A percentile compares a stretch with the other conserved stretches of the same genome.
Conservation (phyloP, 2,888 invertebrate genomes). For the Drosophila flavopinicola region DNA sequence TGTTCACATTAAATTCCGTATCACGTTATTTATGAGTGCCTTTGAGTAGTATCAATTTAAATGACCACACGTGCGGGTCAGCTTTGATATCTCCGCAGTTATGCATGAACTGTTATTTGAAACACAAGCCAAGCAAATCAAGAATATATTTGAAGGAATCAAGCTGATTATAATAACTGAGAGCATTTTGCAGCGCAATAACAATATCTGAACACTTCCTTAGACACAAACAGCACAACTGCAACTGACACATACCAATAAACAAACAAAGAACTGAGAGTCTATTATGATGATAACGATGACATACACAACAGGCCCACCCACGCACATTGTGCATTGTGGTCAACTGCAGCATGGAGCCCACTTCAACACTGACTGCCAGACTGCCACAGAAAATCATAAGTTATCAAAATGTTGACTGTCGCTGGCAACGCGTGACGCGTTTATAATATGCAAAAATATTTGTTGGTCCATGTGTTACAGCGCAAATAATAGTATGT, state of each 20-base stretch:
- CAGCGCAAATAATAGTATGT: not conserved
- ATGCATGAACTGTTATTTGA: constrained; percentile 21
- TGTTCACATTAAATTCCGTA: constrained; percentile 27
- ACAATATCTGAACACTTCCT: constrained; percentile 7
- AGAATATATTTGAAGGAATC: constrained; percentile 10
- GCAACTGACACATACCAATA: constrained; percentile 34
- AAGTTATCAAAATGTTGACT: constrained; percentile 50
- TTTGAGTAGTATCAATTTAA: constrained; percentile 52
- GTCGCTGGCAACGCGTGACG: constrained; percentile 35
- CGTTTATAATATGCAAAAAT: constrained; percentile 12
- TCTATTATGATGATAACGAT: constrained; percentile 15
- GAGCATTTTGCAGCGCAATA: constrained; percentile 20
- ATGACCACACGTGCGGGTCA: constrained; percentile 11
- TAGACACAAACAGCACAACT: constrained; percentile 6
- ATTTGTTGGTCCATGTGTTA: not conserved
- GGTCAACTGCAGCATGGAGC: constrained; percentile 37
- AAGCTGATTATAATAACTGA: constrained; percentile 30
- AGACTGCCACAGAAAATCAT: constrained; percentile 35
- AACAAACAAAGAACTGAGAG: constrained; percentile 14
- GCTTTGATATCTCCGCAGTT: not conserved
- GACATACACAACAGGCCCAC: constrained; percentile 7
- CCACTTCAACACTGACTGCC: constrained; percentile 23
- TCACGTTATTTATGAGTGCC: constrained; percentile 32
- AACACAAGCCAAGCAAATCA: constrained; percentile 20
- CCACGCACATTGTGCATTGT: constrained; percentile 12